A percentile compares a stretch with the other conserved stretches of the same genome.
These are phyloP conservation scores for Paramormyrops hopkinsi DNA, from an alignment of 2,797 vertebrate genomes.

Conservation along the genomic window DNA sequence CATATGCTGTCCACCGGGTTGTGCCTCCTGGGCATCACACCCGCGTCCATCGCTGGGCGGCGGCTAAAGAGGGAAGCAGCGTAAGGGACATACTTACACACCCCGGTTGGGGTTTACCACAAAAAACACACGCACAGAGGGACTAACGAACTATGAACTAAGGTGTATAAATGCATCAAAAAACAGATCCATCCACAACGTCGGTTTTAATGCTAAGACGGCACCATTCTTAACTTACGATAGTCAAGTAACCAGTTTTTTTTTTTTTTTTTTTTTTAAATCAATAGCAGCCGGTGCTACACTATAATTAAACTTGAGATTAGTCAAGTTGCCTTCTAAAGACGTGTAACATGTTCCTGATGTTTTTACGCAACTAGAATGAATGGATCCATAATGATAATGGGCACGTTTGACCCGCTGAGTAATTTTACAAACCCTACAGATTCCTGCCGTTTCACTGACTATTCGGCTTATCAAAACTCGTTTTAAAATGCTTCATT, in stretches of 20 bases:
- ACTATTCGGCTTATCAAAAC: background rate
- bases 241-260: background rate
- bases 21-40: conserved; percentile 57
- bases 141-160: background rate
- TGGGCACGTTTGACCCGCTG: background rate
- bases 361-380: background rate
- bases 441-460: background rate
- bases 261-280: background rate
- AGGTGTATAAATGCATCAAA: background rate
- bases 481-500: background rate
- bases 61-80: conserved; percentile 32
- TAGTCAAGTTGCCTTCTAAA: background rate
- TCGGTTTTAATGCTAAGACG: background rate
- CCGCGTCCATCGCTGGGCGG: conserved; percentile 52
- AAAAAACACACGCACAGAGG: background rate
- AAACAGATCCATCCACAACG: background rate
- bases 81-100: background rate
- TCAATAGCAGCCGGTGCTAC: background rate
- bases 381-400: background rate
- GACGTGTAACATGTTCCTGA: background rate
- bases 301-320: background rate
- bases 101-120: background rate
- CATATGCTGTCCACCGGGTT: conserved; percentile 87
- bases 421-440: background rate
- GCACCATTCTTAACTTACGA: background rate